Conservation (phyloP, 2,888 invertebrate species). For the Agriopis leucophaearia region DNA sequence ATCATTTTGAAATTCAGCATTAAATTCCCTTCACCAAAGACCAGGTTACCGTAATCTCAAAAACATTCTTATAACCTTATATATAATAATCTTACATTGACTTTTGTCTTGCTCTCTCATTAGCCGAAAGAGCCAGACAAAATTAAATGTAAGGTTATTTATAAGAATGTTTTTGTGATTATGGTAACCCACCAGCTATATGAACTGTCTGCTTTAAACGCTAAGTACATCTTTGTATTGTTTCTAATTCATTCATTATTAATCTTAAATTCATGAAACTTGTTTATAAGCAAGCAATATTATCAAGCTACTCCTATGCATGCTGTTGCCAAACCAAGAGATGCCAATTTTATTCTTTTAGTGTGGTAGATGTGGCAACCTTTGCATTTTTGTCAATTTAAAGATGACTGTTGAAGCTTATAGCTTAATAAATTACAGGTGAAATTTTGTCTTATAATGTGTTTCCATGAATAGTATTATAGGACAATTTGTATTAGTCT, state of each 20-base stretch:
- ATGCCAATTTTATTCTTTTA: conserved; percentile 64
- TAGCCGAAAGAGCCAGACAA: too few species aligned
- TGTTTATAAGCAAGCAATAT: background rate
- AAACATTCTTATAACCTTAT: too few species aligned
- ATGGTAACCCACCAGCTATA: too few species aligned
- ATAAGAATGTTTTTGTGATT: too few species aligned
- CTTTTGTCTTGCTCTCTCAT: too few species aligned
- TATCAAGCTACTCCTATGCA: conserved; percentile 48
- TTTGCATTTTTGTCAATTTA: conserved; percentile 23
- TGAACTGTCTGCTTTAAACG: conserved; percentile 2
- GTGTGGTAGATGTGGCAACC: conserved; percentile 29
- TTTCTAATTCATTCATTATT: background rate
- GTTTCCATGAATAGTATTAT: conserved; percentile 17
- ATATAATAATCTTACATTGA: too few species aligned
- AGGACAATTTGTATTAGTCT: conserved; percentile 22
- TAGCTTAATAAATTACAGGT: conserved; percentile 24
- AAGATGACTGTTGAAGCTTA: conserved; percentile 6
- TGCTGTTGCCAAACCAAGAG: conserved; percentile 71
- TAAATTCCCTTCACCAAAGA: conserved; percentile 75
- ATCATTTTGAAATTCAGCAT: conserved; percentile 37
- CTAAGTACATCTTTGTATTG: background rate
- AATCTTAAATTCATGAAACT: background rate
- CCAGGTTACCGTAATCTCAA: too few species aligned
- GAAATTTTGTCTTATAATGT: background rate
- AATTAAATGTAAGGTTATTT: too few species aligned